Base-by-base conservation (phyloP, 2,888 invertebrate genomes). In the Scaptomyza cyrtandrae region DNA sequence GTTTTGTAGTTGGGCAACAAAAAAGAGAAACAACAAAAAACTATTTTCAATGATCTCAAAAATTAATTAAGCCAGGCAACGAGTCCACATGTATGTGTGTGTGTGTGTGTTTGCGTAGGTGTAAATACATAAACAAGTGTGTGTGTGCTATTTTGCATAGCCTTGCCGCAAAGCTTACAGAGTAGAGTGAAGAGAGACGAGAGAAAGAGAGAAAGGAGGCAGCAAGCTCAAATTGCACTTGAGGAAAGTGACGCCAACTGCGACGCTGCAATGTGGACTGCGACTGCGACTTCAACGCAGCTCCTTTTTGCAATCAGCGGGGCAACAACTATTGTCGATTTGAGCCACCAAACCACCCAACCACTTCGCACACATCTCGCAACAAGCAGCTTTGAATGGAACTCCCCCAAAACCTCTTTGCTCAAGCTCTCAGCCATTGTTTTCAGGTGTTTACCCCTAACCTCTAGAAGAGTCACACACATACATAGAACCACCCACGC, bases 21-120 rank as follows among this genome's bases (percentile, higher is more conserved):
- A 77, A 80, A 45, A 14, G 2, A 33, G 10, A 4, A 37, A 61
- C 6, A 61, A 60, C 41, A 60, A 61, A 43, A 64, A 89, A 80
- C 86, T 83, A 86, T 90, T 89, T 89, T 84, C 86, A 88, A 80
- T 91, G 90, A 90, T 89, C 88, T 90, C 90, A 89, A 91, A 90
- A 91, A 91, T 91, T 91, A 91, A 91, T 91, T 91, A 91, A 91
- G 88, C 83, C 88, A 68, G 49, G 56, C 48, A 65, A 52, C 48
- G 57, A 55, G 49, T 50, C 49, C 57, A 31, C 6, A 44, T 49
- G 44, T 46, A 14, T n/a, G 29, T 46, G 43, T 43, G 46, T 53
- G 48, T 27, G 43, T 9, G 27, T 50, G 33, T 33, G 10, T 49
- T 39, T 57, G 60, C 55, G 43, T 45, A 45, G 46, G 44, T 65